These are phyloP conservation scores for Lagocephalus sceleratus DNA, from an alignment of 2,797 vertebrate genomes.

Conservation along the genomic window DNA sequence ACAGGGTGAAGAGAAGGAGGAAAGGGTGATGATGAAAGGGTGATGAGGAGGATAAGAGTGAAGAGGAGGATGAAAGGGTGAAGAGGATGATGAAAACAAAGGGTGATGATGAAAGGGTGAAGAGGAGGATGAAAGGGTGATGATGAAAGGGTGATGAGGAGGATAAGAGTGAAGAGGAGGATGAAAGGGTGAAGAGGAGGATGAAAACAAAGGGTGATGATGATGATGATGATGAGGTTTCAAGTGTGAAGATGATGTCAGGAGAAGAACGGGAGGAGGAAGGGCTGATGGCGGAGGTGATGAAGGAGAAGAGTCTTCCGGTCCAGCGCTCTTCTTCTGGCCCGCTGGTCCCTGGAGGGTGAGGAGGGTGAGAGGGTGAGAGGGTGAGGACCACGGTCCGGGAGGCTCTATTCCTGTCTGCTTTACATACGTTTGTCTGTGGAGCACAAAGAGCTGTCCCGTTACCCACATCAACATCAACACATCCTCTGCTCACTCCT, in stretches of 20 bases:
- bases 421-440: slow-evolving; percentile 42
- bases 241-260: too few species aligned
- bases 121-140: too few species aligned
- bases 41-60: too few species aligned
- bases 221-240: too few species aligned
- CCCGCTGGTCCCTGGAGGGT: slow-evolving; percentile 7
- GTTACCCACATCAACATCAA: slow-evolving; percentile 56
- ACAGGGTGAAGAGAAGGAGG: slow-evolving; percentile 15
- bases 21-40: slow-evolving; percentile 35
- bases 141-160: neutral
- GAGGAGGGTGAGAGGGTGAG: too few species aligned
- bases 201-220: neutral
- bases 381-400: too few species aligned
- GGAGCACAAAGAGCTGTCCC: slow-evolving; percentile 33
- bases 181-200: too few species aligned
- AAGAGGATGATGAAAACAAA: neutral
- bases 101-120: neutral
- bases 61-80: neutral
- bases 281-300: slow-evolving; percentile 4
- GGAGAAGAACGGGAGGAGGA: neutral
- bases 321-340: slow-evolving; percentile 18
- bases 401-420: slow-evolving; percentile 46
- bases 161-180: too few species aligned
- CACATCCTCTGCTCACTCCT: too few species aligned
- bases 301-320: slow-evolving; percentile 18